Evolutionary conservation across 2,888 invertebrate species (phyloP).

Genomic region (Drosophila nr. medialis): DNA sequence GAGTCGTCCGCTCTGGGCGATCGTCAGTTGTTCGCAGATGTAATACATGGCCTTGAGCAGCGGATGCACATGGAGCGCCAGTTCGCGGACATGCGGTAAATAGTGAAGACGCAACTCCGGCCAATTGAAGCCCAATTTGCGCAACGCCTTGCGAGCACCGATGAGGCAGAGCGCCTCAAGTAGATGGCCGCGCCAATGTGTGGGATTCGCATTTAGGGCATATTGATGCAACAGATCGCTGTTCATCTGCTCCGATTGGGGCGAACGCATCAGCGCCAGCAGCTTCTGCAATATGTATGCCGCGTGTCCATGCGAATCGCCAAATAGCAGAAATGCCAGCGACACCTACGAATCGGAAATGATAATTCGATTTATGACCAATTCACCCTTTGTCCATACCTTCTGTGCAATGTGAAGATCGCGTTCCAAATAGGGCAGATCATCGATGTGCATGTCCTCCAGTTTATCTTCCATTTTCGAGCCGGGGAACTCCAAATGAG

Average conservation of each 20-base stretch:
- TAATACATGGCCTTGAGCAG: conserved; percentile 85
- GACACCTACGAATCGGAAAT: conserved; percentile 68
- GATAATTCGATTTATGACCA: background rate
- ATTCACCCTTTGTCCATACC: conserved; percentile 59
- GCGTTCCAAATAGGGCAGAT: conserved; percentile 84
- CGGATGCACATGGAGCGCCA: conserved; percentile 83
- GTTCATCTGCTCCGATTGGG: conserved; percentile 19
- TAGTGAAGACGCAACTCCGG: conserved; percentile 76
- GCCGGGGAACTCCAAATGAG: conserved; percentile 47
- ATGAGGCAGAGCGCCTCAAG: conserved; percentile 86
- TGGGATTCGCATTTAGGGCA: conserved; percentile 61
- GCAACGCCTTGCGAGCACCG: conserved; percentile 80
- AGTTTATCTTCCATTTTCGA: conserved; percentile 35
- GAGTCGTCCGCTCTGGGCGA: conserved; percentile 71
- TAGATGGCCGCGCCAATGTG: conserved; percentile 85
- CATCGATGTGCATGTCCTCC: conserved; percentile 67
- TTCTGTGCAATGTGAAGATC: conserved; percentile 85
- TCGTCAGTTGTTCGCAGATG: conserved; percentile 84
- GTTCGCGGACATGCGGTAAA: conserved; percentile 82
- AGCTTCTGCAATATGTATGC: conserved; percentile 80
- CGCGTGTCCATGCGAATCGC: conserved; percentile 68
- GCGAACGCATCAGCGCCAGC: conserved; percentile 55
- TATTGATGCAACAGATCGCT: conserved; percentile 74
- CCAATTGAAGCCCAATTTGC: conserved; percentile 83
- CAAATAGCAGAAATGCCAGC: conserved; percentile 81